phyloP scores from a whole-genome alignment of 2,113 vertebrate genomes.

The Tapirus terrestris region DNA sequence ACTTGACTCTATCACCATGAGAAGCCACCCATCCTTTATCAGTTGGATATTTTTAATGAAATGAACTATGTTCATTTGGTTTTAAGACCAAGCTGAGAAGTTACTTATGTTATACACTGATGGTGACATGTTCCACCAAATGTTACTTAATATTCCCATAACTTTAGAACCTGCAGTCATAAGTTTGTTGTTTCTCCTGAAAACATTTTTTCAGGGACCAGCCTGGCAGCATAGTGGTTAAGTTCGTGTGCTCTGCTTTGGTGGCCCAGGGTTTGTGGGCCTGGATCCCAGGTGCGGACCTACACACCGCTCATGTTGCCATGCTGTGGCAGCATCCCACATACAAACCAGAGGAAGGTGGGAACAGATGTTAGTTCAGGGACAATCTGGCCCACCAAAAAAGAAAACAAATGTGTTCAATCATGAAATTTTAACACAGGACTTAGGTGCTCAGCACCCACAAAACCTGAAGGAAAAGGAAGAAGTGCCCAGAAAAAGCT shows the following conservation, averaged over 20 bases:
- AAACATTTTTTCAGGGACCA: too few species aligned
- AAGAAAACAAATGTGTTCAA: too few species aligned
- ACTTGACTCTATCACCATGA: background rate
- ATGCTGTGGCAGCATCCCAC: too few species aligned
- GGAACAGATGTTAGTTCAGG: too few species aligned
- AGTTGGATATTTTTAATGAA: background rate
- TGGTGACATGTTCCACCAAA: background rate
- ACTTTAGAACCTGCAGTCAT: accelerated
- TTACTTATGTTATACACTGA: too few species aligned
- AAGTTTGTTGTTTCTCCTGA: background rate
- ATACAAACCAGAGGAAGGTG: too few species aligned
- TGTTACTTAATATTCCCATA: background rate
- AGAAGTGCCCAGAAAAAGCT: background rate
- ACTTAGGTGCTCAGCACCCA: background rate
- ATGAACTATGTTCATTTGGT: background rate
- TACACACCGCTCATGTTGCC: too few species aligned
- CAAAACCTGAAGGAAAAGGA: background rate
- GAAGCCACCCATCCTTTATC: background rate
- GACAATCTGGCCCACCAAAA: too few species aligned
- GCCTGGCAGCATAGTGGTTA: too few species aligned
- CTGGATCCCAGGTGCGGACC: too few species aligned
- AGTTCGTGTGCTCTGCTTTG: too few species aligned
- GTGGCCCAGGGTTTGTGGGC: too few species aligned
- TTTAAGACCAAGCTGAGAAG: background rate
- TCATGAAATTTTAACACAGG: background rate